Conservation (phyloP, 2,888 invertebrate genomes). For the Andrena chrysosceles region DNA sequence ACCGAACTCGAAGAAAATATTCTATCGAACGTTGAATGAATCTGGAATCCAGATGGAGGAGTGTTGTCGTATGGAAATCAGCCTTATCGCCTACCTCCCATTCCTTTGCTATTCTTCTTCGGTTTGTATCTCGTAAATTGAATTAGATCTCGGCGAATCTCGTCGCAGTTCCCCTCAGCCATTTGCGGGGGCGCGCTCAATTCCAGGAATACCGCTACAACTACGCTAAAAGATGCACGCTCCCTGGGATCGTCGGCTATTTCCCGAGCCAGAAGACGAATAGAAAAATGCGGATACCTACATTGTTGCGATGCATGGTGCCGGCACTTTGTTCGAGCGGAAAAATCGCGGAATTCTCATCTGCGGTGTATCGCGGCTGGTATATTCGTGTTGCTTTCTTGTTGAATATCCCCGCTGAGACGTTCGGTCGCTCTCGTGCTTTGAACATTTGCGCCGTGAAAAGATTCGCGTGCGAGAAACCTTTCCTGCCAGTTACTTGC, state of each 20-base stretch:
- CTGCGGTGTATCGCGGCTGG: neutral
- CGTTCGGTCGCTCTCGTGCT: too few relatives aligned
- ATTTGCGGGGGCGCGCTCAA: neutral
- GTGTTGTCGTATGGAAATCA: constrained; percentile 8
- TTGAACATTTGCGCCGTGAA: too few relatives aligned
- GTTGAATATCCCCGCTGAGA: too few relatives aligned
- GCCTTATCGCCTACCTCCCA: neutral
- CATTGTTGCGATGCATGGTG: neutral
- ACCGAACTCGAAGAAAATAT: neutral
- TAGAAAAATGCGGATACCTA: neutral
- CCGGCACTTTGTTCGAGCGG: neutral
- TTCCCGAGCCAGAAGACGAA: neutral
- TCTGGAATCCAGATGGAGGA: neutral
- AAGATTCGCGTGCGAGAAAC: too few relatives aligned
- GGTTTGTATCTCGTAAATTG: constrained; percentile 10
- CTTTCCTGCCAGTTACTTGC: too few relatives aligned
- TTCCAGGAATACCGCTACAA: neutral
- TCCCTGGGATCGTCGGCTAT: neutral
- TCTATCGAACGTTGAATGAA: neutral
- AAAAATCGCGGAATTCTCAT: neutral
- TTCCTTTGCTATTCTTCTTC: neutral
- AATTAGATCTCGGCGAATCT: constrained; percentile 1
- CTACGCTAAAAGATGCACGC: neutral
- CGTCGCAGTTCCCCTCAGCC: neutral
- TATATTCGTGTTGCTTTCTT: too few relatives aligned